phyloP scores from a whole-genome alignment of 2,113 vertebrate genomes.

The Micromys minutus region DNA sequence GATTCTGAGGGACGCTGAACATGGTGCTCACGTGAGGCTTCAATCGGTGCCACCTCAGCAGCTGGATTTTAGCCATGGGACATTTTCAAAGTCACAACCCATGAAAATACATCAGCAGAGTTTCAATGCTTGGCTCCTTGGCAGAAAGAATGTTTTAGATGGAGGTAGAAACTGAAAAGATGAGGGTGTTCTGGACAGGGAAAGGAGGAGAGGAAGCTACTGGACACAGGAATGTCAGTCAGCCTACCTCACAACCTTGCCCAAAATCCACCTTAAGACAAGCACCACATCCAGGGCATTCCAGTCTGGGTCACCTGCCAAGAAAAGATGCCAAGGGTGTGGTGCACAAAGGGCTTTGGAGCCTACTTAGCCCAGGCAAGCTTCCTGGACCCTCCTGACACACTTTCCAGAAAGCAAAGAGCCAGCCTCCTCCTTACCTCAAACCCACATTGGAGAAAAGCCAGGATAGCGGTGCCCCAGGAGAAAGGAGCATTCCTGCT shows the following conservation, averaged over 20 bases:
- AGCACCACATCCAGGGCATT: background rate
- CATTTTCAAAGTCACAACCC: background rate
- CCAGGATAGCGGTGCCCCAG: accelerated
- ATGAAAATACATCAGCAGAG: accelerated
- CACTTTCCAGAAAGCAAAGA: background rate
- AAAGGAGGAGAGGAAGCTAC: background rate
- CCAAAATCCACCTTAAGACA: accelerated
- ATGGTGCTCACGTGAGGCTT: background rate
- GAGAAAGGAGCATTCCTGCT: background rate
- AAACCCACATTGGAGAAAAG: accelerated
- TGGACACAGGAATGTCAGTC: background rate
- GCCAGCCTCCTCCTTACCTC: background rate
- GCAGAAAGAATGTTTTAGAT: background rate
- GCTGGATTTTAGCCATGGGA: background rate
- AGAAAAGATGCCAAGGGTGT: background rate
- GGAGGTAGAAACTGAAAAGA: background rate
- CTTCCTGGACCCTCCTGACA: background rate
- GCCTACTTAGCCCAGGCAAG: background rate
- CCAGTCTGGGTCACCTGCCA: background rate
- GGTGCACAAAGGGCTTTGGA: background rate
- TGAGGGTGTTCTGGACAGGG: background rate
- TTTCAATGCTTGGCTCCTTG: background rate
- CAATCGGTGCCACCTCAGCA: background rate
- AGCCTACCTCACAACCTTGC: background rate
- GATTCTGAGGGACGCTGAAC: background rate